Base-by-base conservation (phyloP, 2,888 invertebrate genomes). In the Chrysodeixis includens region DNA sequence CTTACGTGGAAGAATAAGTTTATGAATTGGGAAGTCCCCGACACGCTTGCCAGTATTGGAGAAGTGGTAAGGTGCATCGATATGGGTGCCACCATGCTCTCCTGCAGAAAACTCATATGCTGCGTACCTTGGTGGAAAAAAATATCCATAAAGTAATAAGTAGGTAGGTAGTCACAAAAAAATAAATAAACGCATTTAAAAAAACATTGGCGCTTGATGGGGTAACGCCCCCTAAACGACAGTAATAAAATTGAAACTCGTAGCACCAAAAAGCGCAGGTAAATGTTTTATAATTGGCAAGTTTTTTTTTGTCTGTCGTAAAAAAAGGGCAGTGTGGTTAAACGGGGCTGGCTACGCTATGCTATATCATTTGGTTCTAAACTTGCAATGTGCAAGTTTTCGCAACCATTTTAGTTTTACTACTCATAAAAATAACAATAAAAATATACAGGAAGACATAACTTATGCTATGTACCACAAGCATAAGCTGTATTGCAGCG, bases 41-140 rank as follows among this genome's bases (percentile, higher is more conserved):
- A 96, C 93, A 18, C 90, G 91, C 86, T 90, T 88, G 0, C 95
- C 95, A 1, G 88, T 79, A 14, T 81, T 77, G 53, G 83, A 76
- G 80, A 96, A 96, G 81, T 96, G 96, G 62, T 93, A 93, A 0
- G 97, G 96, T 0, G 97, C 96, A 74, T 97, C 96, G 7, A 97
- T 63, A 76, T 97, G 97, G 0, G 97, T 97, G 0, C 96, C 96
- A 0, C 95, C 95, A 79, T 97, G 96, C 73, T 96, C 96, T 0
- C 94, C 92, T 2, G 95, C 92, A 12, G 88, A 88, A 71, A 96
- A 95, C 14, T 94, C 93, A 70, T 96, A 95, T 0, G 90, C 72
- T 53, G 96, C 95, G 69, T 95, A 95, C 93, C 95, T 94, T 9
- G 16, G 18, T 32, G 35, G 18, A 61, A 46, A 18, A 18, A 9